Conservation (phyloP, 2,113 vertebrate genomes). For the Mustela lutreola region DNA sequence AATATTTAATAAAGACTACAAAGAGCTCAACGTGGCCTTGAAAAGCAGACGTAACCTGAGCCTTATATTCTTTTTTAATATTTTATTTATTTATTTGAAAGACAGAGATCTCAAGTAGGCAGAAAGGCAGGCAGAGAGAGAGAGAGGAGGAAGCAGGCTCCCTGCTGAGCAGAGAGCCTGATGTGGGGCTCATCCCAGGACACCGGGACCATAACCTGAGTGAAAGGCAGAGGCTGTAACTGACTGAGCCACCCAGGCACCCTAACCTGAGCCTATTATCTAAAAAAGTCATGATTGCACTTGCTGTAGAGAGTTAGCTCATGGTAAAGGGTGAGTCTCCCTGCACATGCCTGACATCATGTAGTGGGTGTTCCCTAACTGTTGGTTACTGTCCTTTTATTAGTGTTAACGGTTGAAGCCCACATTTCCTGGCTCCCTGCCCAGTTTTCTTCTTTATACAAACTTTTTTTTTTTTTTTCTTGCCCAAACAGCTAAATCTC, state of each 20-base stretch:
- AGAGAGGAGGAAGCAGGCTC: too few relatives aligned
- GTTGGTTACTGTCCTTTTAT: not conserved
- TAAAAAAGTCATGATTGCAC: not conserved
- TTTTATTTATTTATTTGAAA: too few relatives aligned
- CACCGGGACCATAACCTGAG: too few relatives aligned
- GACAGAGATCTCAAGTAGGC: too few relatives aligned
- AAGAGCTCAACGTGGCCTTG: not conserved
- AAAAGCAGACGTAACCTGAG: not conserved
- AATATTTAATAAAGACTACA: not conserved
- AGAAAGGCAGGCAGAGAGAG: too few relatives aligned
- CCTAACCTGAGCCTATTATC: not conserved
- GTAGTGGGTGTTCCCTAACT: not conserved
- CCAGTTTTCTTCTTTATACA: not conserved
- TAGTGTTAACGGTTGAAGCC: not conserved
- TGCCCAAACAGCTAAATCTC: not conserved
- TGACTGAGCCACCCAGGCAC: too few relatives aligned
- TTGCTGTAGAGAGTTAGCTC: not conserved
- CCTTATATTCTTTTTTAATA: too few relatives aligned
- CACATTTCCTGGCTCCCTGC: not conserved
- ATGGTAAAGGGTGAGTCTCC: not conserved
- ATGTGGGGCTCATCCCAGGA: too few relatives aligned
- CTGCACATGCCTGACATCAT: not conserved
- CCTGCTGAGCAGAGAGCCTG: too few relatives aligned
- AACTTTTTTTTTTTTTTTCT: conserved; percentile 28
- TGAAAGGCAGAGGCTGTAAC: too few relatives aligned